Conservation (phyloP, 2,113 vertebrate species). For the Galemys pyrenaicus region DNA sequence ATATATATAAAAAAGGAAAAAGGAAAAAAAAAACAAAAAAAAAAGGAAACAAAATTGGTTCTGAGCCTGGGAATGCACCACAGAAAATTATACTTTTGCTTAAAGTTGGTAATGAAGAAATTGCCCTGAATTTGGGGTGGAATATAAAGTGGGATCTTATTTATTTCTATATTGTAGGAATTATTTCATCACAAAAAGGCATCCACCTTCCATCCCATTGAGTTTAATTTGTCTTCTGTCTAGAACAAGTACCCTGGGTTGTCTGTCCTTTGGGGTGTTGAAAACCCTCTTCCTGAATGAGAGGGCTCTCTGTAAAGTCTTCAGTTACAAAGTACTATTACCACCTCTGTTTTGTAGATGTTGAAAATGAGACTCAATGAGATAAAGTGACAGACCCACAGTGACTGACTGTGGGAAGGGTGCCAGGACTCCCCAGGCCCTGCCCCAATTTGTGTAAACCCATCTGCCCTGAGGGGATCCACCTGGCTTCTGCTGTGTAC, state of each 20-base stretch:
- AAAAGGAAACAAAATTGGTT: too few relatives aligned
- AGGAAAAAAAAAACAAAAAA: too few relatives aligned
- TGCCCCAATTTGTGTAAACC: not conserved
- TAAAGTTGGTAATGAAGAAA: not conserved
- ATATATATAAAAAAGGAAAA: too few relatives aligned
- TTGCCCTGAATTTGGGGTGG: not conserved
- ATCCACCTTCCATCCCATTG: not conserved
- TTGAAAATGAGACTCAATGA: not conserved
- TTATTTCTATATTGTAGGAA: not conserved
- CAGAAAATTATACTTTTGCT: not conserved
- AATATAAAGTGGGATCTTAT: not conserved
- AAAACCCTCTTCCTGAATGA: not conserved
- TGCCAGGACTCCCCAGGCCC: not conserved
- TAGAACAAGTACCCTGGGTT: not conserved
- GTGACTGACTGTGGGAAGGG: not conserved
- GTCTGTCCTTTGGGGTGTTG: not conserved
- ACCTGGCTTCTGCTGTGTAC: not conserved
- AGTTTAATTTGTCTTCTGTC: not conserved
- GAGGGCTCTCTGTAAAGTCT: not conserved
- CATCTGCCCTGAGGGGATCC: not conserved
- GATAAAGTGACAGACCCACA: not conserved
- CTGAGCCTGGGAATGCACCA: not conserved
- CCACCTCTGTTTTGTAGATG: not conserved
- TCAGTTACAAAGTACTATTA: not conserved
- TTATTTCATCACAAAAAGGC: not conserved